Conservation (phyloP, 2,888 invertebrate genomes). For the Lingula anatina region DNA sequence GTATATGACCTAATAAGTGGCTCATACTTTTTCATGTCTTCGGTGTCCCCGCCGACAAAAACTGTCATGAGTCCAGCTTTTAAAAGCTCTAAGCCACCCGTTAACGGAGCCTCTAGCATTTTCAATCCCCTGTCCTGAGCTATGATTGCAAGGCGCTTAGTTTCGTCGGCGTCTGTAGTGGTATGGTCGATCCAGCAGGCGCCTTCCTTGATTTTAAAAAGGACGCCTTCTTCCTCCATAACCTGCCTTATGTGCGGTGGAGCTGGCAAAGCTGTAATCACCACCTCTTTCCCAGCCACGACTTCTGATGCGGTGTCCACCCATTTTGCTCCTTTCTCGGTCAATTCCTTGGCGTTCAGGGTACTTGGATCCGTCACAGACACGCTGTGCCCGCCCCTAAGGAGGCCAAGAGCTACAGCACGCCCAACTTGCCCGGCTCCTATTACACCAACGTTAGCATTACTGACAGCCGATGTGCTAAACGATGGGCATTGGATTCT, state of each 20-base stretch:
- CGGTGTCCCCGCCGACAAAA: too few species aligned
- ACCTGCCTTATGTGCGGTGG: background rate
- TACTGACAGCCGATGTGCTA: too few species aligned
- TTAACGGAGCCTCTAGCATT: too few species aligned
- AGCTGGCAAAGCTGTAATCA: slow-evolving; percentile 1
- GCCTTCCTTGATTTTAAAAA: background rate
- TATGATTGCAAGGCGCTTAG: background rate
- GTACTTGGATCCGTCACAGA: background rate
- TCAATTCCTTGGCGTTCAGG: background rate
- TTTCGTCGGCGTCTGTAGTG: background rate
- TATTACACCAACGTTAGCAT: background rate
- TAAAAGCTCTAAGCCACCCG: too few species aligned
- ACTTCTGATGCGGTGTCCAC: background rate
- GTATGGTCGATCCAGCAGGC: slow-evolving; percentile 3
- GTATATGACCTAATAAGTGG: background rate
- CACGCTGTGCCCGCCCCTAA: background rate
- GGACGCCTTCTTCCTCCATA: slow-evolving; percentile 1
- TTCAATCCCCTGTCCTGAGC: too few species aligned
- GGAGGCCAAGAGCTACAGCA: background rate
- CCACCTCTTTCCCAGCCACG: background rate
- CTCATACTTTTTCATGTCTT: too few species aligned
- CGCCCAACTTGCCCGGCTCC: slow-evolving; percentile 2
- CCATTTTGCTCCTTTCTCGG: background rate
- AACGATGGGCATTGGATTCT: too few species aligned
- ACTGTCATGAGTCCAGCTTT: too few species aligned